Evolutionary conservation across 2,888 invertebrate species (phyloP), one percentile per base, ranked within the genome.

Genomic region (Amorpha juglandis): DNA sequence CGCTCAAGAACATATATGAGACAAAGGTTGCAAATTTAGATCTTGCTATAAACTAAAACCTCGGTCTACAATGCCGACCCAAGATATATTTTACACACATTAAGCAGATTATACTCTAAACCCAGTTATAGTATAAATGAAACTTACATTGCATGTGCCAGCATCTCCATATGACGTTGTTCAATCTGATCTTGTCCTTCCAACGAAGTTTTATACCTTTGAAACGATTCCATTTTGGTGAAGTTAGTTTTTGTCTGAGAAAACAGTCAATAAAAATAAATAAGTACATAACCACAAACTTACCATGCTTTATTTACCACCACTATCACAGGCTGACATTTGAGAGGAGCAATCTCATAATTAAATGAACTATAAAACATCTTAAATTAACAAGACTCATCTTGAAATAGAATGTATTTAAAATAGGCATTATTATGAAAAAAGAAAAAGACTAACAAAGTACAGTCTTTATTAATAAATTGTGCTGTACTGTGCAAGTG

Each of bases 151-250:
- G 99, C 97, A 99, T 98, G 91, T 99, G 99, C 99, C 99, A 99
- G 89, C 99, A 99, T 87, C 99, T 95, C 99, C 99, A 99, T 84
- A 99, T 99, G 78, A 99, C 98, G 93, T 99, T 99, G 95, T 99
- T 99, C 80, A 99, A 94, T 77, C 99, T 96, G 83, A 99, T 99
- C 94, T 99, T 99, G 94, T 99, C 99, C 92, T 99, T 99, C 97
- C 99, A 98, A 80, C 98, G 95, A 72, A 99, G 94, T 81, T 99
- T 97, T 82, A 99, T 96, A 73, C 99, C 99, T 94, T 99, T 98
- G 95, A 99, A 99, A 84, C 98, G 97, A 94, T 99, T 99, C 99
- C 99, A 99, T 95, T 99, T 99, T 71, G 99, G 99, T 72, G 99
- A 99, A 69, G 99, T 99, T 91, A 99, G 94, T 94, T 99, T 99